Evolutionary conservation across 2,888 invertebrate species (phyloP).

Genomic region (Athalia cordata): DNA sequence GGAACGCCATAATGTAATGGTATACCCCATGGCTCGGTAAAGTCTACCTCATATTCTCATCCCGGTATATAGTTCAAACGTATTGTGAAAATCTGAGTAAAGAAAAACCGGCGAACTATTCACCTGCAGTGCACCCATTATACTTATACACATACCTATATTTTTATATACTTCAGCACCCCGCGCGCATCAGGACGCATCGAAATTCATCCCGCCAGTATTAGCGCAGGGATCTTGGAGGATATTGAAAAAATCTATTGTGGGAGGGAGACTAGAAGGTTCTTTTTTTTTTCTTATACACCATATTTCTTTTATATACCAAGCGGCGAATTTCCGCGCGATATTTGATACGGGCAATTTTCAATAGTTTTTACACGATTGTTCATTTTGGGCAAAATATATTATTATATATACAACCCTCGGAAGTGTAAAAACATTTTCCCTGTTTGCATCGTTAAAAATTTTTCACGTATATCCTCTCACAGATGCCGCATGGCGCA

Average conservation of each 20-base stretch:
- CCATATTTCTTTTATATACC: conserved; percentile 27
- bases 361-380: conserved; percentile 20
- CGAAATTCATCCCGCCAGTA: not conserved
- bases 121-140: not conserved
- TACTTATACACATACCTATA: no score
- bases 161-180: not conserved
- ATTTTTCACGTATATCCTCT: conserved; percentile 26
- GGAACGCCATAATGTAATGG: conserved; percentile 14
- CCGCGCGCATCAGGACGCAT: not conserved
- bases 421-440: conserved; percentile 27
- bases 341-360: conserved; percentile 42
- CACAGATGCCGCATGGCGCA: not conserved
- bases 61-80: not conserved
- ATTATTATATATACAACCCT: conserved; percentile 27
- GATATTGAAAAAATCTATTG: conserved; percentile 48
- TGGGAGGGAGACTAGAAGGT: conserved; percentile 38
- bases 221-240: conserved; percentile 36
- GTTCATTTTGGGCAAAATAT: conserved; percentile 11
- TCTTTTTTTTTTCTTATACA: conserved; percentile 5
- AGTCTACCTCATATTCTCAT: not conserved
- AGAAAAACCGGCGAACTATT: not conserved
- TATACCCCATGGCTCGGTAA: conserved; percentile 10
- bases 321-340: conserved; percentile 6
- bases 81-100: not conserved
- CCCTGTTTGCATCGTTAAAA: conserved; percentile 13